phyloP scores from a whole-genome alignment of 1,140 invertebrate species.

The Mesaphorura yosii region DNA sequence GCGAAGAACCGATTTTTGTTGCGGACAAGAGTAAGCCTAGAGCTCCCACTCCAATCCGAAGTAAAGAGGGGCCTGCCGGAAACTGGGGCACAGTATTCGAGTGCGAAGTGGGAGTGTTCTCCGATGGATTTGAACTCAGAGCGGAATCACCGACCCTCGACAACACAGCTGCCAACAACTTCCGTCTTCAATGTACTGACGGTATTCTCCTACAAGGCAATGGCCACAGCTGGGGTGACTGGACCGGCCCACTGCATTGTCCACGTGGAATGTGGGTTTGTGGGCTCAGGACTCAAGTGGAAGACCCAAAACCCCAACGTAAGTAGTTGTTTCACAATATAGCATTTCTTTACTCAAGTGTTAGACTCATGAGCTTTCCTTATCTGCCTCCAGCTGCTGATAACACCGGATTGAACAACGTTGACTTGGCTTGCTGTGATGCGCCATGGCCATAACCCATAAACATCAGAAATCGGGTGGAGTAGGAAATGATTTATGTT shows the following conservation, averaged over 20 bases:
- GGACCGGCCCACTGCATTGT: slow-evolving; percentile 4
- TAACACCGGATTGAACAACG: neutral
- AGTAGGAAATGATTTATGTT: too few relatives aligned
- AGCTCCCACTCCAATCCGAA: neutral
- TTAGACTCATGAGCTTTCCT: neutral
- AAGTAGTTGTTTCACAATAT: neutral
- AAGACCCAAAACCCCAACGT: neutral
- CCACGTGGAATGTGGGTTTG: slow-evolving; percentile 1
- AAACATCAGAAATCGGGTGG: too few relatives aligned
- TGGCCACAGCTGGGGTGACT: slow-evolving; percentile 1
- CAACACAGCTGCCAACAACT: slow-evolving; percentile 10
- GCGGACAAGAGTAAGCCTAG: too few relatives aligned
- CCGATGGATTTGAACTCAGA: slow-evolving; percentile 12
- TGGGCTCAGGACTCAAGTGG: slow-evolving; percentile 13
- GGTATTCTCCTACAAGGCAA: neutral
- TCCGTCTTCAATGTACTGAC: neutral
- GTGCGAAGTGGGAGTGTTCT: neutral
- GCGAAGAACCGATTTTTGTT: neutral
- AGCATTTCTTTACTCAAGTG: neutral
- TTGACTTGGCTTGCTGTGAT: neutral
- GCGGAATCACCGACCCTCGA: neutral
- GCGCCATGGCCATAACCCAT: too few relatives aligned
- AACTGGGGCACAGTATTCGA: neutral
- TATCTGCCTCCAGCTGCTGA: too few relatives aligned
- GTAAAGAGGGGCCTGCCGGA: neutral